Conservation (phyloP, 2,888 invertebrate genomes). For the Ophioninae sp. region DNA sequence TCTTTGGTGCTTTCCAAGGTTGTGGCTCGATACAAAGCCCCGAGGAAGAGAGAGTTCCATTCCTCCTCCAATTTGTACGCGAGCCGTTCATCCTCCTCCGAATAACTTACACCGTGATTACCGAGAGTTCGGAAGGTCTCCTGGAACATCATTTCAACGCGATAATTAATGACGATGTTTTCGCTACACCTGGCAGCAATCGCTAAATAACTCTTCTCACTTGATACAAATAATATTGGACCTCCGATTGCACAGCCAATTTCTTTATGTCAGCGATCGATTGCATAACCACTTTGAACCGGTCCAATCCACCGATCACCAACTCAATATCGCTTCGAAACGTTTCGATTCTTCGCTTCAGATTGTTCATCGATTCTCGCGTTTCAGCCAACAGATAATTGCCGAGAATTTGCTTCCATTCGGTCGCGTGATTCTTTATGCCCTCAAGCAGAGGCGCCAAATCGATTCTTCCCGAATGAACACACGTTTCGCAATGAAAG, state of each 20-base stretch:
- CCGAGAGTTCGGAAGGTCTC: slow-evolving; percentile 90
- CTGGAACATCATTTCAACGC: slow-evolving; percentile 80
- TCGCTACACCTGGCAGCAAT: not conserved
- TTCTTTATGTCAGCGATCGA: slow-evolving; percentile 89
- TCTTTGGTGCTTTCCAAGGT: slow-evolving; percentile 91
- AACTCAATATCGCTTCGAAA: slow-evolving; percentile 87
- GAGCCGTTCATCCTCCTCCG: slow-evolving; percentile 83
- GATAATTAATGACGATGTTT: not conserved
- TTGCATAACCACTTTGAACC: slow-evolving; percentile 92
- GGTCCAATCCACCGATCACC: slow-evolving; percentile 89
- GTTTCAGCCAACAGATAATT: slow-evolving; percentile 86
- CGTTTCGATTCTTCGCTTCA: slow-evolving; percentile 87
- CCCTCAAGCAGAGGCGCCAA: slow-evolving; percentile 87
- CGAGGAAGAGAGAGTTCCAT: slow-evolving; percentile 87
- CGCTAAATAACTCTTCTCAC: slow-evolving; percentile 58
- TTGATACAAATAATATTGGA: slow-evolving; percentile 85
- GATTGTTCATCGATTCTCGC: slow-evolving; percentile 85
- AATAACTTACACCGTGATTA: slow-evolving; percentile 87
- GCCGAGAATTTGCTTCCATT: slow-evolving; percentile 91
- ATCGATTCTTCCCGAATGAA: slow-evolving; percentile 83
- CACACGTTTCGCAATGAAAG: slow-evolving; percentile 3
- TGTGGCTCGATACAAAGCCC: slow-evolving; percentile 86
- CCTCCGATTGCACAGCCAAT: slow-evolving; percentile 89
- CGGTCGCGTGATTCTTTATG: slow-evolving; percentile 88
- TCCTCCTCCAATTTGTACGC: slow-evolving; percentile 85